phyloP scores from a whole-genome alignment of 2,113 vertebrate genomes.

The Muntiacus reevesi region DNA sequence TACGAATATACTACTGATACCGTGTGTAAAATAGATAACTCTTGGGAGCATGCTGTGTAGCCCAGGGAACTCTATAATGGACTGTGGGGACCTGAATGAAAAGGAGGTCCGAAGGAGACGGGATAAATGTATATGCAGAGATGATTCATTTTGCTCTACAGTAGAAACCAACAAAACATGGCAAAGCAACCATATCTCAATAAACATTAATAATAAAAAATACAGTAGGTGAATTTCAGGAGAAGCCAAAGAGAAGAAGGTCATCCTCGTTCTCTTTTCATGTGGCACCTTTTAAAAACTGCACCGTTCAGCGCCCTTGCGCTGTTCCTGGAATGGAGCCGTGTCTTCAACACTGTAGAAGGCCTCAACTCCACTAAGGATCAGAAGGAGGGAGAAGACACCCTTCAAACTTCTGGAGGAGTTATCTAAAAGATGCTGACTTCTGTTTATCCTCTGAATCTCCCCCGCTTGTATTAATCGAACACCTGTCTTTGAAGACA shows the following conservation, averaged over 20 bases:
- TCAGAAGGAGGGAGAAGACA: background rate
- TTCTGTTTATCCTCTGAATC: background rate
- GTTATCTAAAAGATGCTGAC: background rate
- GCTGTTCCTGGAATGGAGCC: background rate
- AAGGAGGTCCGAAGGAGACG: background rate
- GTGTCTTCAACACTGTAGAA: background rate
- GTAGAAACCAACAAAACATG: background rate
- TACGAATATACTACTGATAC: accelerated
- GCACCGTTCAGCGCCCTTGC: accelerated
- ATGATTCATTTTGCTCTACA: background rate
- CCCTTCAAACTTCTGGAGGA: background rate
- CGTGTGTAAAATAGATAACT: accelerated
- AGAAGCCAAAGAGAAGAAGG: background rate
- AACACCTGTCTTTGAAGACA: slow-evolving; percentile 48
- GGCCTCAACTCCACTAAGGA: background rate
- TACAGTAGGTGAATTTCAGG: background rate
- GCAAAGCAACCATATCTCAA: background rate
- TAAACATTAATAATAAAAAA: background rate
- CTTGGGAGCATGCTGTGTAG: background rate
- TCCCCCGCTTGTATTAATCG: background rate
- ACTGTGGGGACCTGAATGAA: background rate
- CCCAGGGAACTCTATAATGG: too few species aligned
- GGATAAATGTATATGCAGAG: background rate
- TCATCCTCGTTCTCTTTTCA: background rate
- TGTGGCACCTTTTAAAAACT: background rate